Evolutionary conservation across 1,140 invertebrate genomes (phyloP), one percentile per base, ranked within the genome.

Genomic region (roundworm (Caenorhabditis elegans)): DNA sequence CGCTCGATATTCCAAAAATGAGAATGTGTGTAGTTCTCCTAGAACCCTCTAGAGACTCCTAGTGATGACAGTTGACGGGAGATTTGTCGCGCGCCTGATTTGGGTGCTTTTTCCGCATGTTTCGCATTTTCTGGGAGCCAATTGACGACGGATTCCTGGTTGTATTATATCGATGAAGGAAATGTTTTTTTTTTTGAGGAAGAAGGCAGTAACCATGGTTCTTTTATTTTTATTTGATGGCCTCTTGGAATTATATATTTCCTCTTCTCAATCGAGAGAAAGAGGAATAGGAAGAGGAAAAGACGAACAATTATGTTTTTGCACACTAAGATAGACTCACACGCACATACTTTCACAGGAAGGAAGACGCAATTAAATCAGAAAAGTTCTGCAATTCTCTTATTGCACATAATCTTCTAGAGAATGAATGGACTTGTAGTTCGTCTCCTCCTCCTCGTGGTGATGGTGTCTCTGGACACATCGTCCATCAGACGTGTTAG

Each of bases 401-500:
- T n/a, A n/a, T n/a, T n/a, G n/a, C 60, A 36, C n/a, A 70, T 70
- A 39, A 43, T 36, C 34, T 22, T 19, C 24, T 70, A 39, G 8
- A 31, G 53, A 60, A 19, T 53, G 19, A 24, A 60, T 17, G 53
- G 26, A 60, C 28, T 60, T 8, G 15, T 24, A 60, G 53, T 60
- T 22, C 28, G n/a, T 11, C 24, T 31, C 13, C 13, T 31, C 17
- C 26, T 8, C 26, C 34, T 28, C 53, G n/a, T n/a, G n/a, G n/a
- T n/a, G n/a, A n/a, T 39, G 60, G 34, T 36, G 60, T 70, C 34
- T 70, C 60, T 34, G 60, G 60, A 70, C 31, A 70, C 60, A 43
- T 70, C 60, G 60, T 70, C 60, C 60, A 70, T 70, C 60, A 70
- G 60, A 70, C 60, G 60, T 70, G 60, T 70, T 70, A 39, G 60